These are phyloP conservation scores for Climacteris rufus DNA, from an alignment of 2,113 vertebrate species.

Conservation along the genomic window DNA sequence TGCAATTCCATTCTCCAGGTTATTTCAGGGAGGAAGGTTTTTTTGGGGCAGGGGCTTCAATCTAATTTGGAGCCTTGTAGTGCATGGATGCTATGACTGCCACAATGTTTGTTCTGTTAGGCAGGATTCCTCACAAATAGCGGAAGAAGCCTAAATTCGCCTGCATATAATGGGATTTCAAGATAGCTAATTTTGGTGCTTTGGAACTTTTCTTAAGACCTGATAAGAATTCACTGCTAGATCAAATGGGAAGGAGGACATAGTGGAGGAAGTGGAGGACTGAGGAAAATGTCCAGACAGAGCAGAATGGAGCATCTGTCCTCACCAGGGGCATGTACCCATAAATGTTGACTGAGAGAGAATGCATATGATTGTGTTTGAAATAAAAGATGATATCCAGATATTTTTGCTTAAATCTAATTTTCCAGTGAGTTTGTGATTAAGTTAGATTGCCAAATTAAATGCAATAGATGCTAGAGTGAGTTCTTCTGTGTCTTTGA, in stretches of 20 bases:
- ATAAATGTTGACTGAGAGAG: background rate
- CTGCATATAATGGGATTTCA: background rate
- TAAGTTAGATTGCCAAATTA: background rate
- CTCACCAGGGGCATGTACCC: accelerated
- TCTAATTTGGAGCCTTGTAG: background rate
- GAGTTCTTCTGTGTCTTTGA: background rate
- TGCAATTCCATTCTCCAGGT: background rate
- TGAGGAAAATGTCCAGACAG: background rate
- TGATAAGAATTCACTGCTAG: background rate
- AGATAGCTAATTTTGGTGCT: background rate
- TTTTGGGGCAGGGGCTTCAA: background rate
- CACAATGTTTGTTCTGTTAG: background rate
- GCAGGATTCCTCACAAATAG: background rate
- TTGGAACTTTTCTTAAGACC: background rate
- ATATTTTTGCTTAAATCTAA: background rate
- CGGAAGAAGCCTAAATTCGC: background rate
- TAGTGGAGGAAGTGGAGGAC: background rate
- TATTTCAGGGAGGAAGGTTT: background rate
- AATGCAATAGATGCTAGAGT: accelerated
- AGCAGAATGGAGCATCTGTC: background rate
- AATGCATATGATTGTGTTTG: background rate
- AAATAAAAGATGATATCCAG: background rate
- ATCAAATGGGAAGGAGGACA: background rate
- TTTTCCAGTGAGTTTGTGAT: background rate
- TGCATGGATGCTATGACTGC: background rate